Evolutionary conservation across 2,113 vertebrate genomes (phyloP).

Genomic region (Anguilla rostrata): DNA sequence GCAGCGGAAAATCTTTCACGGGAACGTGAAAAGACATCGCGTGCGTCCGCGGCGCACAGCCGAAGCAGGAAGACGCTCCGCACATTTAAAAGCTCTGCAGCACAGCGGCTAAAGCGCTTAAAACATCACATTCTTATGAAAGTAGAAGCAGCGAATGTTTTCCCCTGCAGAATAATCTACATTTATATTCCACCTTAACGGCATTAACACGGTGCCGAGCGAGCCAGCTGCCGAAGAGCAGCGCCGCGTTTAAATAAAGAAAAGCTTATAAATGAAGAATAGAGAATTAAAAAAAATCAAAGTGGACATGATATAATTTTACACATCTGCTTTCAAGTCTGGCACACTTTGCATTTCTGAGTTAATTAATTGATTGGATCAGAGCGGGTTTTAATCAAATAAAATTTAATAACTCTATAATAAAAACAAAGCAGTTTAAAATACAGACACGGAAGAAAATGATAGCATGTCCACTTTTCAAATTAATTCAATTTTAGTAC

Average conservation of each 20-base stretch:
- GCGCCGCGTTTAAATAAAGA: constrained; percentile 44
- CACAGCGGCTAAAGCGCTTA: neutral
- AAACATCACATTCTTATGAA: constrained; percentile 14
- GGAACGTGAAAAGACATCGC: neutral
- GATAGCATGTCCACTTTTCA: constrained; percentile 79
- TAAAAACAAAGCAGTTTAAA: constrained; percentile 76
- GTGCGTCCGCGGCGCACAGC: neutral
- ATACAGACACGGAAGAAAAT: constrained; percentile 66
- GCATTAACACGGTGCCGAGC: constrained; percentile 39
- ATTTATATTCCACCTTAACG: constrained; percentile 43
- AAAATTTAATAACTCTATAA: constrained; percentile 79
- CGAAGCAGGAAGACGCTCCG: neutral
- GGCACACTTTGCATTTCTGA: constrained; percentile 72
- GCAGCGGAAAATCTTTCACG: too few relatives aligned
- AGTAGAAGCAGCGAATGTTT: neutral
- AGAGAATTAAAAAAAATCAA: constrained; percentile 63
- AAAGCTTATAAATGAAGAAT: constrained; percentile 26
- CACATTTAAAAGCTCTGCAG: neutral
- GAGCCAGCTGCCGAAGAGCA: constrained; percentile 36
- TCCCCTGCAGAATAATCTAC: neutral
- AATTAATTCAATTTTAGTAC: constrained; percentile 80
- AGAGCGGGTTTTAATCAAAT: constrained; percentile 78
- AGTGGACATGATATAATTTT: constrained; percentile 72
- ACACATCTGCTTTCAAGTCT: constrained; percentile 71
- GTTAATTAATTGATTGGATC: constrained; percentile 85